Conservation (phyloP, 2,113 vertebrate species). For the Eurystomus gularis region DNA sequence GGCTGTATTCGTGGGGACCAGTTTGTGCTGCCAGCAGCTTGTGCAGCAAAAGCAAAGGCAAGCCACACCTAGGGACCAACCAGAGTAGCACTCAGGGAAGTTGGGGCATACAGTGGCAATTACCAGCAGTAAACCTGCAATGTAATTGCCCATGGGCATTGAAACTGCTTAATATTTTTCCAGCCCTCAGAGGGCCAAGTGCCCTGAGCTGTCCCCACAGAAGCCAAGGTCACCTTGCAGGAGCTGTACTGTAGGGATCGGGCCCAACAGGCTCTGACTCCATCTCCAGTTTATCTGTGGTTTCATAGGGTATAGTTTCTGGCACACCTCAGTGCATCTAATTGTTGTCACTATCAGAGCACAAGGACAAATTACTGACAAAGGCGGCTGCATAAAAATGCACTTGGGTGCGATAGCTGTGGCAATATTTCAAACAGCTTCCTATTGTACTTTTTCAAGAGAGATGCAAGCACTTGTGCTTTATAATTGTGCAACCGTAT, state of each 20-base stretch:
- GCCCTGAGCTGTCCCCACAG: not conserved
- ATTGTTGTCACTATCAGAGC: slow-evolving; percentile 47
- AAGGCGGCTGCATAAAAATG: slow-evolving; percentile 47
- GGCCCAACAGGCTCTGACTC: not conserved
- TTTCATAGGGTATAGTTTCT: slow-evolving; percentile 20
- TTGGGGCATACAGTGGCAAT: not conserved
- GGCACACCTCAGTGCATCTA: slow-evolving; percentile 26
- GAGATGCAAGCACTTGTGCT: slow-evolving; percentile 22
- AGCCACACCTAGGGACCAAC: not conserved
- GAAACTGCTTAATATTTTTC: not conserved
- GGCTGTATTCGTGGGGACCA: not conserved
- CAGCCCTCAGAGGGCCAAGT: not conserved
- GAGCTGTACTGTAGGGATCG: not conserved
- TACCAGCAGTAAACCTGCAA: not conserved
- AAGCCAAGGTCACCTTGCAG: not conserved
- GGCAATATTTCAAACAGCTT: slow-evolving; percentile 55
- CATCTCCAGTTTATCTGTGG: not conserved
- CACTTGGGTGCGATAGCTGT: slow-evolving; percentile 47
- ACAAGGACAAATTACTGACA: slow-evolving; percentile 60
- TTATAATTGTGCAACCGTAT: slow-evolving; percentile 49
- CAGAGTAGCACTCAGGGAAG: not conserved
- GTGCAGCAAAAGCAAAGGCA: not conserved
- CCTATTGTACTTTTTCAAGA: slow-evolving; percentile 17
- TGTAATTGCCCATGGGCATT: not conserved
- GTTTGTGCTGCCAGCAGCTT: not conserved